A percentile compares a stretch with the other conserved stretches of the same genome.
phyloP scores from a whole-genome alignment of 2,888 invertebrate genomes.

The Erynnis tages region DNA sequence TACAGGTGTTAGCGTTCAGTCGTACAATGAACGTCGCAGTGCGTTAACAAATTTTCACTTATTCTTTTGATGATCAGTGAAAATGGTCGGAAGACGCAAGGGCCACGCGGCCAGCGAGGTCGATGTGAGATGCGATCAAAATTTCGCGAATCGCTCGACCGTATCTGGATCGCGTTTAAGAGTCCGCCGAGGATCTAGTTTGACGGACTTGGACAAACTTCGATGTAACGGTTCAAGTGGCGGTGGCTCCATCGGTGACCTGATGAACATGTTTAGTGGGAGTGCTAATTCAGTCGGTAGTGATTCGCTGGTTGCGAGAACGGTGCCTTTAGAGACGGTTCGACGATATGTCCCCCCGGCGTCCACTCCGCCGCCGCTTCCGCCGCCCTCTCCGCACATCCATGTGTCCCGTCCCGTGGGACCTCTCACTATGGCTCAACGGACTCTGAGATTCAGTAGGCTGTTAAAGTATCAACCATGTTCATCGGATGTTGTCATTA shows the following conservation, averaged over 20 bases:
- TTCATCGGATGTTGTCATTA: slow-evolving; percentile 71
- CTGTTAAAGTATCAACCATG: slow-evolving; percentile 85
- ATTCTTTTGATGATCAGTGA: slow-evolving; percentile 33
- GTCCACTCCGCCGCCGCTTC: slow-evolving; percentile 70
- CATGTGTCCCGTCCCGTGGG: slow-evolving; percentile 71
- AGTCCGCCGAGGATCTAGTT: slow-evolving; percentile 86
- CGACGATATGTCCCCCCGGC: slow-evolving; percentile 68
- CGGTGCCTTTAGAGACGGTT: slow-evolving; percentile 88
- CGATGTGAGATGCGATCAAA: slow-evolving; percentile 77
- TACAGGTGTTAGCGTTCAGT: slow-evolving; percentile 63
- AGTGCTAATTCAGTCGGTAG: slow-evolving; percentile 87
- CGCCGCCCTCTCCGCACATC: slow-evolving; percentile 65
- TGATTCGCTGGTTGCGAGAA: slow-evolving; percentile 86
- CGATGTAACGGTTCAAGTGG: slow-evolving; percentile 70
- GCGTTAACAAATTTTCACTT: slow-evolving; percentile 31
- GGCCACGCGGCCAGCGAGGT: slow-evolving; percentile 71
- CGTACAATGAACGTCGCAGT: slow-evolving; percentile 47
- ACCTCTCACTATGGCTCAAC: slow-evolving; percentile 85
- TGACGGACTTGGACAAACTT: slow-evolving; percentile 87
- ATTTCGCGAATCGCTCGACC: slow-evolving; percentile 72
- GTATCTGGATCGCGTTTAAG: slow-evolving; percentile 76
- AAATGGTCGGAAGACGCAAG: slow-evolving; percentile 68
- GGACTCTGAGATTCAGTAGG: slow-evolving; percentile 85
- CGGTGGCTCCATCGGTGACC: slow-evolving; percentile 87
- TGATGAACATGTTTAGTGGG: slow-evolving; percentile 90